Evolutionary conservation across 2,797 vertebrate species (phyloP).

Genomic region (Hoplostethus atlanticus): DNA sequence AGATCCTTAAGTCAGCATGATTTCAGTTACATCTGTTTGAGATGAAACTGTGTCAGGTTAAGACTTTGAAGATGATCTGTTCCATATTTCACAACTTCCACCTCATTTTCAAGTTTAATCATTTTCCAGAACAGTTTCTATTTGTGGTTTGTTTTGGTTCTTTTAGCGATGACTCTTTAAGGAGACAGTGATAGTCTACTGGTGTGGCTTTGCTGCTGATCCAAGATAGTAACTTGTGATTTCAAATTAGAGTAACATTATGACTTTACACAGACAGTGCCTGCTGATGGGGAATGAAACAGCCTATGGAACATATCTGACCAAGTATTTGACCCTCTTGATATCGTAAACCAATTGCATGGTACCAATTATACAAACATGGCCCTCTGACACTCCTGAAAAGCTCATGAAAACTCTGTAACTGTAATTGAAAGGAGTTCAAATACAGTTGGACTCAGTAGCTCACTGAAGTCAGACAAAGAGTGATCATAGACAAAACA

Average conservation of each 20-base stretch:
- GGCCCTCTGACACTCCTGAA: neutral
- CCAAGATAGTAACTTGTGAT: neutral
- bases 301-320: neutral
- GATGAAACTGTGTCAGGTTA: neutral
- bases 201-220: neutral
- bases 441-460: neutral
- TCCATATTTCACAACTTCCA: neutral
- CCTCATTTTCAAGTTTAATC: slow-evolving; percentile 6
- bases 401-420: slow-evolving; percentile 1
- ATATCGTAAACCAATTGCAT: neutral
- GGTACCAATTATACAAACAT: neutral
- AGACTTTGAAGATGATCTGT: slow-evolving; percentile 6
- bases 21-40: neutral
- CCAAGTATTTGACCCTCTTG: neutral
- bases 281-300: neutral
- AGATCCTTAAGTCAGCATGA: neutral
- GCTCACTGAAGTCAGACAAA: slow-evolving; percentile 16
- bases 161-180: neutral
- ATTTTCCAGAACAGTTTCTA: neutral
- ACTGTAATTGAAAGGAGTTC: neutral
- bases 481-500: neutral
- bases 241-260: neutral
- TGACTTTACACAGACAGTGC: neutral
- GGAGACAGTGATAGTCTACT: neutral
- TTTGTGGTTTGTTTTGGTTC: neutral